Evolutionary conservation across 2,888 invertebrate genomes (phyloP).

Genomic region (Trissolcus brochymenae): DNA sequence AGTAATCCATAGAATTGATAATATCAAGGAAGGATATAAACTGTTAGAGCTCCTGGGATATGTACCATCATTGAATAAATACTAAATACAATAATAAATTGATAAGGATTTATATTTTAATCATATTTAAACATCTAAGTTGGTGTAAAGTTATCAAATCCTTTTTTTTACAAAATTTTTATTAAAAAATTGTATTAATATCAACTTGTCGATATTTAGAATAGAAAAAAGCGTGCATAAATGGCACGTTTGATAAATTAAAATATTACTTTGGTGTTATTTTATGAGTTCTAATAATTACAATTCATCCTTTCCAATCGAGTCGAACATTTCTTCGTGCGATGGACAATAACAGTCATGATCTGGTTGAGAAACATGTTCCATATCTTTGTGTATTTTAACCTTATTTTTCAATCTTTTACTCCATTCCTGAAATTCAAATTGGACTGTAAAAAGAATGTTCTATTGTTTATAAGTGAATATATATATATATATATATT

Average conservation of each 20-base stretch:
- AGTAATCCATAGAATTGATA: constrained; percentile 6
- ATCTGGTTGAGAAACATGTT: constrained; percentile 78
- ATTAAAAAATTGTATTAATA: no score
- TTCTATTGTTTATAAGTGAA: neutral
- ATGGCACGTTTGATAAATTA: no score
- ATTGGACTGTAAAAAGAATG: constrained; percentile 7
- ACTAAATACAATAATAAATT: no score
- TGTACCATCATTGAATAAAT: constrained; percentile 6
- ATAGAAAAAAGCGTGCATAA: no score
- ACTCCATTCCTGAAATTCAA: constrained; percentile 83
- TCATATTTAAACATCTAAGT: no score
- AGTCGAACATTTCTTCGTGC: neutral
- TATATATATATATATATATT: constrained; percentile 19
- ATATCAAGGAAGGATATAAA: constrained; percentile 15
- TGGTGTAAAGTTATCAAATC: no score
- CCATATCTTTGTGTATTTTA: constrained; percentile 81
- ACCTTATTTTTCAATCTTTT: constrained; percentile 80
- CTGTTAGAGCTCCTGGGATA: constrained; percentile 12
- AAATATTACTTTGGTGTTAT: neutral
- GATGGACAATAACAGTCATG: constrained; percentile 72
- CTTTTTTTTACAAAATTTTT: no score
- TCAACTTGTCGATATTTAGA: no score
- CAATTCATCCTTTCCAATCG: constrained; percentile 38
- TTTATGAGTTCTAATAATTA: constrained; percentile 6
- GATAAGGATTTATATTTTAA: no score